Conservation (phyloP, 1,140 invertebrate species). For the Drosophila nikananu region DNA sequence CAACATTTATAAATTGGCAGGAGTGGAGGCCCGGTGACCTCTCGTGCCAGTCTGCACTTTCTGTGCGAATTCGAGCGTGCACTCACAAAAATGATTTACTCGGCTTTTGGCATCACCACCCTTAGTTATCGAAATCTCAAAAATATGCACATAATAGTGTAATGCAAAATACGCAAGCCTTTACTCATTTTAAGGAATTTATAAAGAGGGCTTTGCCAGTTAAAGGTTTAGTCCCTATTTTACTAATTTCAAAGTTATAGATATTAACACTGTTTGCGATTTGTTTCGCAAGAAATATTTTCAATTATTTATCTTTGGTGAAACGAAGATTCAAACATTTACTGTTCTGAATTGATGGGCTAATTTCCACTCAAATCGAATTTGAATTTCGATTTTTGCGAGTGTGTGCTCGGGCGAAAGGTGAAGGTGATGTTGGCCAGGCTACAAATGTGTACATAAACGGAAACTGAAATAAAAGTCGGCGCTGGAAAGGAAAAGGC, state of each 20-base stretch:
- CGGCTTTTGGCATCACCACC: neutral
- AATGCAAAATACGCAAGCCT: too few relatives aligned
- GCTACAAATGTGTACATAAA: slow-evolving; percentile 76
- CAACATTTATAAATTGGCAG: slow-evolving; percentile 78
- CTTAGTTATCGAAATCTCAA: neutral
- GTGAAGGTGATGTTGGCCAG: slow-evolving; percentile 77
- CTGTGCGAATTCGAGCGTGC: slow-evolving; percentile 4
- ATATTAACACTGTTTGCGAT: too few relatives aligned
- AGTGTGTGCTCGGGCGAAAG: slow-evolving; percentile 55
- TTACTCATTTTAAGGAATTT: neutral
- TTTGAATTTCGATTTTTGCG: neutral
- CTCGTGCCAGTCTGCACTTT: slow-evolving; percentile 57
- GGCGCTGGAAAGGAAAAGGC: slow-evolving; percentile 32
- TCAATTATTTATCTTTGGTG: neutral
- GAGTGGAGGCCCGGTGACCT: slow-evolving; percentile 59
- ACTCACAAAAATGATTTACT: slow-evolving; percentile 9
- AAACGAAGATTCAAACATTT: neutral
- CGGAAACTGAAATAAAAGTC: slow-evolving; percentile 78
- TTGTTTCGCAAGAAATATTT: neutral
- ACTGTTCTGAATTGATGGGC: neutral
- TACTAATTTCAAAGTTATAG: neutral
- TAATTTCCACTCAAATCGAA: neutral
- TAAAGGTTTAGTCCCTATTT: neutral
- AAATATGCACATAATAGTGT: neutral
- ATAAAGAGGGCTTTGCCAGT: neutral